These are phyloP conservation scores for Arizona elegans DNA, from an alignment of 2,113 vertebrate species.

Conservation along the genomic window DNA sequence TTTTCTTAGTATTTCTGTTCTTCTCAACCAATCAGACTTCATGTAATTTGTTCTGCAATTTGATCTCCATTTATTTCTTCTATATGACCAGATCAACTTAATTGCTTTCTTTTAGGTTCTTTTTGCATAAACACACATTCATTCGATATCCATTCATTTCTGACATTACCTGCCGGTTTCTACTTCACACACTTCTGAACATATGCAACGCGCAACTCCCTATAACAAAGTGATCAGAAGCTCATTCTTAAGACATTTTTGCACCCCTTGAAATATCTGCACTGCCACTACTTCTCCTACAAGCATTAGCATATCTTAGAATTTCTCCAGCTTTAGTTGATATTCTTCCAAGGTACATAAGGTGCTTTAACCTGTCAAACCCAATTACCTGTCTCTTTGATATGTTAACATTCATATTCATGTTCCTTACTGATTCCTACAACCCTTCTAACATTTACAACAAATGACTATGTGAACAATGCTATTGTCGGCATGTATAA, in stretches of 20 bases:
- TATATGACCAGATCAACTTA: not conserved
- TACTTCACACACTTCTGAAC: not conserved
- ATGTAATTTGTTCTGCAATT: not conserved
- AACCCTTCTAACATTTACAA: not conserved
- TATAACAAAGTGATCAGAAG: not conserved
- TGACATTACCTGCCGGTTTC: not conserved
- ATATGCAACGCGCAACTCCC: not conserved
- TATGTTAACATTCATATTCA: not conserved
- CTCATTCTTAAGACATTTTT: not conserved
- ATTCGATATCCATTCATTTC: not conserved
- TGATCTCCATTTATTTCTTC: not conserved
- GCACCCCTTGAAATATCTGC: not conserved
- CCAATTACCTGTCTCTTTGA: not conserved
- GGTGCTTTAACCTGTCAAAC: not conserved
- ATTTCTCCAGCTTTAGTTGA: not conserved
- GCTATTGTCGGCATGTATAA: not conserved
- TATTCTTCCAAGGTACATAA: not conserved
- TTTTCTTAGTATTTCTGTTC: not conserved
- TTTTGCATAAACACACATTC: not conserved
- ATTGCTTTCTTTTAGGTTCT: not conserved
- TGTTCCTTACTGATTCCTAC: not conserved
- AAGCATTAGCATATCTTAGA: not conserved
- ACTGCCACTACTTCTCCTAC: not conserved
- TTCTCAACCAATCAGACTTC: not conserved
- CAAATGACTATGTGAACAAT: not conserved